A percentile compares a stretch with the other conserved stretches of the same genome.
phyloP scores from a whole-genome alignment of 2,888 invertebrate species.

The Calameuta filiformis region DNA sequence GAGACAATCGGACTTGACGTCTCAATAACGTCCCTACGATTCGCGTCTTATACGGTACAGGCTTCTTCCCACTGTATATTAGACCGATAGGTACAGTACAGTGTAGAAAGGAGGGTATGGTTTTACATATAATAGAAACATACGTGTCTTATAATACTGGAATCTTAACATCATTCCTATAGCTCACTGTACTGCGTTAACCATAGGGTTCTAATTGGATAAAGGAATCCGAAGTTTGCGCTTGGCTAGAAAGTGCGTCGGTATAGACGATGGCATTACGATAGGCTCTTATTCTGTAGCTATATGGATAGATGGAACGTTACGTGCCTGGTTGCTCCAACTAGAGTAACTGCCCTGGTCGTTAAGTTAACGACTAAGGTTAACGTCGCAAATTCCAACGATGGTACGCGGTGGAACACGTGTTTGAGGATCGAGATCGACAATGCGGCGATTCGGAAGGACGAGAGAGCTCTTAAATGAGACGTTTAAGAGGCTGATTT shows the following conservation, averaged over 20 bases:
- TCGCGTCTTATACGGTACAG: background rate
- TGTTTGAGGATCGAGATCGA: background rate
- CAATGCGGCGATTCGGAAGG: background rate
- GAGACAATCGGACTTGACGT: background rate
- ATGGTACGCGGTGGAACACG: background rate
- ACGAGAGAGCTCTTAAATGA: background rate
- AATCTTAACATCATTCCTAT: background rate
- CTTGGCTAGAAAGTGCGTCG: background rate
- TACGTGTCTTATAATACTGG: background rate
- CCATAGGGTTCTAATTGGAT: background rate
- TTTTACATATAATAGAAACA: background rate
- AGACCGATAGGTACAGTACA: background rate
- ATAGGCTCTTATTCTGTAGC: background rate
- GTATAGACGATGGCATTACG: background rate
- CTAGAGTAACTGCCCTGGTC: conserved; percentile 1
- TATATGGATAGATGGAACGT: background rate
- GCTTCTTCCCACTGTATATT: background rate
- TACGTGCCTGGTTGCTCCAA: background rate
- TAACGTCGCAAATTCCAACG: background rate
- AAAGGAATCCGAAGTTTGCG: background rate
- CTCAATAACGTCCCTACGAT: background rate
- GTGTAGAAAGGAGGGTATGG: background rate
- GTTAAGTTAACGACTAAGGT: conserved; percentile 3
- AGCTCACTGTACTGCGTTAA: background rate
- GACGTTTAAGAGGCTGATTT: conserved; percentile 1